Percentiles rank a stretch among this genome's conserved stretches.
Evolutionary conservation across 2,797 vertebrate species (phyloP).

Genomic region (Pangasius mekongensis): DNA sequence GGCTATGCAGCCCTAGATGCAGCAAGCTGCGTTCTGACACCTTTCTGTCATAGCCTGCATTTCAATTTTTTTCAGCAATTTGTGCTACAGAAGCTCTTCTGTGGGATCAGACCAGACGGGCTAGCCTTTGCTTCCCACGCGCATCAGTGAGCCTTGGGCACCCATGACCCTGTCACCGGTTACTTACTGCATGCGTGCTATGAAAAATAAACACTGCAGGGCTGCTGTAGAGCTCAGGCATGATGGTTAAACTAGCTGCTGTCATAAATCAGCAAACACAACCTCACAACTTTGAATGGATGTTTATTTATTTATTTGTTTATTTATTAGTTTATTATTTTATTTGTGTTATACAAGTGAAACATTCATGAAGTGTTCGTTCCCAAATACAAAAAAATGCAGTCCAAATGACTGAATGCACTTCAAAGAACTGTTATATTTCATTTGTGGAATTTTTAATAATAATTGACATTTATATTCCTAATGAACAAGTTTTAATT

Average conservation of each 20-base stretch:
- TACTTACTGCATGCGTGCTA: not conserved
- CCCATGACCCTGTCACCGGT: no score
- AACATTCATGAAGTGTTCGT: not conserved
- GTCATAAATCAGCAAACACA: not conserved
- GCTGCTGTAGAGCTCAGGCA: not conserved
- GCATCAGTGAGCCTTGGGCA: no score
- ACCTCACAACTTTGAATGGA: not conserved
- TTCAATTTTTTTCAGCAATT: no score
- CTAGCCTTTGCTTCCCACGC: no score
- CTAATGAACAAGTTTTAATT: not conserved
- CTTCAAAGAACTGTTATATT: not conserved
- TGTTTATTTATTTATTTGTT: not conserved
- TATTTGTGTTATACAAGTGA: not conserved
- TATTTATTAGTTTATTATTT: not conserved
- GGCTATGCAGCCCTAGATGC: no score
- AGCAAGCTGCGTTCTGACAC: no score
- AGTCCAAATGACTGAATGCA: not conserved
- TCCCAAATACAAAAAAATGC: not conserved
- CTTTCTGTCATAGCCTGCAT: no score
- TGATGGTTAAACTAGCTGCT: not conserved
- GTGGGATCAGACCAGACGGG: no score
- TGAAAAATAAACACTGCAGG: constrained; percentile 8
- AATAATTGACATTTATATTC: not conserved
- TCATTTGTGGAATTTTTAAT: not conserved
- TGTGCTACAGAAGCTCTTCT: no score